Base-by-base conservation (phyloP, 1,140 invertebrate species). In the Cydia splendana region DNA sequence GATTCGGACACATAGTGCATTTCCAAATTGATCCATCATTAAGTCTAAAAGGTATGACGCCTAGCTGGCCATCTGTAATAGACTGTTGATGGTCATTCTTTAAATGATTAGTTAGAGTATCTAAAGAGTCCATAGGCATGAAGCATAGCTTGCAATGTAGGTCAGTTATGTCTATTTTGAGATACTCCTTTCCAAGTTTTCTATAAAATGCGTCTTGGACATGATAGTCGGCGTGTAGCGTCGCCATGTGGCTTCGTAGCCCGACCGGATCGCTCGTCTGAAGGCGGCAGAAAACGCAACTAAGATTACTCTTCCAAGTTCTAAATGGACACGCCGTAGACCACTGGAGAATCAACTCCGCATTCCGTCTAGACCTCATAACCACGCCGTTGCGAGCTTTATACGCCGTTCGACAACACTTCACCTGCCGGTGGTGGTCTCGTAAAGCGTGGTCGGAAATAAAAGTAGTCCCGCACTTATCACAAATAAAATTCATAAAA, bases 61-160 rank as follows among this genome's bases (percentile, higher is more conserved):
- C 91, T 45, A 88, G 76, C 65, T 92, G 89, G 5, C 85, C 87
- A 20, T 91, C 89, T 28, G 82, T 90, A 10, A 93, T 84, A 15
- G 88, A 87, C 62, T 91, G 88, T 10, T 91, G 86, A 71, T 93
- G 91, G 69, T 87, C 86, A 28, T 85, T 87, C 69, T 88, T 91
- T 45, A 93, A 84, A 81, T 93, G 91, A 45, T 83, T 83, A 2
- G 86, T 87, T 10, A 93, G 80, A 2, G 71, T 78, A 13, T 93
- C 88, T 65, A 93, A 87, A 73, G 82, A 84, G 12, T 87, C 84
- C 15, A 91, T 85, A 5, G 82, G 80, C 83, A 88, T 86, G 62
- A 87, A 88, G 75, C 91, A 93, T 5, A 93, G 78, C 80, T 93
- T 93, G 69, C 91, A 93, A 45, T 91, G 89, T 12, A 93, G 78